Percentiles rank a stretch among this genome's conserved stretches.
phyloP scores from a whole-genome alignment of 2,113 vertebrate genomes.

The Prionailurus viverrinus region DNA sequence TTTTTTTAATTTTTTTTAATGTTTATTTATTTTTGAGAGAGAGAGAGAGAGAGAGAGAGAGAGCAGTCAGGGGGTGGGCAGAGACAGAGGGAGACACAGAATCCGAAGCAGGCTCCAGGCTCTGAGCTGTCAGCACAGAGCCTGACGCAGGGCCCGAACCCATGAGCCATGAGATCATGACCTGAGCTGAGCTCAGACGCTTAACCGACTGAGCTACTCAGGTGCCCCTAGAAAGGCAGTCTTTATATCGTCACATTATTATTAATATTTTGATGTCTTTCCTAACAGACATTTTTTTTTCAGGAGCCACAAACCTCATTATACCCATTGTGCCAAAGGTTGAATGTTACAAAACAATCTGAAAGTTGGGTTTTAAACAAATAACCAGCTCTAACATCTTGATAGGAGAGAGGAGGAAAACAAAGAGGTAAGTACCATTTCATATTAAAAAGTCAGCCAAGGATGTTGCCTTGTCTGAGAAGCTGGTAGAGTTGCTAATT shows the following conservation, averaged over 20 bases:
- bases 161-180: too few species aligned
- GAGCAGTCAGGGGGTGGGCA: too few species aligned
- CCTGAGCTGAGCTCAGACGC: too few species aligned
- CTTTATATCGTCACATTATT: neutral
- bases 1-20: too few species aligned
- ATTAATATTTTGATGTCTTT: slow-evolving; percentile 2
- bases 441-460: neutral
- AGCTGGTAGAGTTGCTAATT: neutral
- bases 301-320: neutral
- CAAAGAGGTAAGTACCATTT: neutral
- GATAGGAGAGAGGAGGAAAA: neutral
- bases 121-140: too few species aligned
- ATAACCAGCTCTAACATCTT: neutral
- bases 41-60: too few species aligned
- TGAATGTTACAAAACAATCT: neutral
- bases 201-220: too few species aligned
- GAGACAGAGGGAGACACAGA: too few species aligned
- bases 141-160: too few species aligned
- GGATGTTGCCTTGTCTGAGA: neutral
- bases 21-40: too few species aligned
- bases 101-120: too few species aligned
- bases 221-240: neutral
- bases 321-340: neutral
- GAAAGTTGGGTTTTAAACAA: slow-evolving; percentile 4
- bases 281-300: neutral